phyloP scores from a whole-genome alignment of 2,888 invertebrate genomes.

The Callyntrura sp. region DNA sequence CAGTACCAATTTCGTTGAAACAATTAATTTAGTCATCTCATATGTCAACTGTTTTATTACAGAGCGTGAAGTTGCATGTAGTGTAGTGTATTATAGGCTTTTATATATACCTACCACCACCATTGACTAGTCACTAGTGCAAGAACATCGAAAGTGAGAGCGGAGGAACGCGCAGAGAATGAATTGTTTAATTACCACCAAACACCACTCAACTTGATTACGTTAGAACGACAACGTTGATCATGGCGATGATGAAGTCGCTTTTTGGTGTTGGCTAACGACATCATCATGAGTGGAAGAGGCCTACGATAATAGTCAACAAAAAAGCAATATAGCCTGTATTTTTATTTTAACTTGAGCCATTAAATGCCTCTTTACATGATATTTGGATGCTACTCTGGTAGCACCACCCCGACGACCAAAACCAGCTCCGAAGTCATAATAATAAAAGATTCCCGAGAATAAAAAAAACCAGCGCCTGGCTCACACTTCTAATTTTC shows the following conservation, averaged over 20 bases:
- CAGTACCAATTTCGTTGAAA: background rate
- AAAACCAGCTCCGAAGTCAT: background rate
- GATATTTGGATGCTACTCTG: background rate
- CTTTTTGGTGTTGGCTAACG: constrained; percentile 6
- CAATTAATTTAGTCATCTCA: constrained; percentile 59
- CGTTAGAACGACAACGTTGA: constrained; percentile 28
- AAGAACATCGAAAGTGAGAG: background rate
- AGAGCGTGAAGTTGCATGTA: background rate
- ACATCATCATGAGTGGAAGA: constrained; percentile 1
- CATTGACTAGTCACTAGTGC: background rate
- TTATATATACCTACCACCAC: background rate
- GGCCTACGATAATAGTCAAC: background rate
- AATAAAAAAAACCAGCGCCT: background rate
- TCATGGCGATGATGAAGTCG: background rate
- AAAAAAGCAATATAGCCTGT: background rate
- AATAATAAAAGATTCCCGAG: background rate
- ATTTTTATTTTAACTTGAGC: background rate
- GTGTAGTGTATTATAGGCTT: too few species aligned
- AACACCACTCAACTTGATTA: constrained; percentile 51
- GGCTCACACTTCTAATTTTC: too few species aligned
- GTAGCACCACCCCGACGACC: background rate
- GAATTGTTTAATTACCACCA: constrained; percentile 49
- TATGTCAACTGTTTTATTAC: constrained; percentile 36
- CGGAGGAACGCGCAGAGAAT: background rate
- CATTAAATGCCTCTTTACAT: background rate